These are phyloP conservation scores for Hemicrepidius hirtus DNA, from an alignment of 2,888 invertebrate genomes.

Conservation along the genomic window DNA sequence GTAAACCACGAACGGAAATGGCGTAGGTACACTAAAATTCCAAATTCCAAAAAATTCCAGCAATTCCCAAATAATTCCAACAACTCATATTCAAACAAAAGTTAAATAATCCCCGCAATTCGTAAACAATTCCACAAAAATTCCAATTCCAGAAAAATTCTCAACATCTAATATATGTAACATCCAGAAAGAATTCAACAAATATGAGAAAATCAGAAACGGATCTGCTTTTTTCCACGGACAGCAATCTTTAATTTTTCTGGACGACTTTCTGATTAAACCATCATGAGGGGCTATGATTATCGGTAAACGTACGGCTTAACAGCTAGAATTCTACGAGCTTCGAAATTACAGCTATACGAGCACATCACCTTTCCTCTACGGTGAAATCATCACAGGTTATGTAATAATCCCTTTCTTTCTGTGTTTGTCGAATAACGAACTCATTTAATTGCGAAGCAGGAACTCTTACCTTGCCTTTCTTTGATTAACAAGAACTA, in stretches of 20 bases:
- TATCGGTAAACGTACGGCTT: neutral
- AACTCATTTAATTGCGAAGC: slow-evolving; percentile 1
- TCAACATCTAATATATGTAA: too few species aligned
- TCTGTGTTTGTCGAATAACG: neutral
- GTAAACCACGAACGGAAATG: too few species aligned
- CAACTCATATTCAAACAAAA: too few species aligned
- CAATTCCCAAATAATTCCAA: too few species aligned
- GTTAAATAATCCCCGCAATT: too few species aligned
- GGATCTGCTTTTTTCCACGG: neutral
- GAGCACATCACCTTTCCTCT: slow-evolving; percentile 27
- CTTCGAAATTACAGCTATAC: slow-evolving; percentile 14
- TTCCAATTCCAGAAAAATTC: too few species aligned
- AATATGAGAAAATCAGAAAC: neutral
- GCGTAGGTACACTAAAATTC: too few species aligned
- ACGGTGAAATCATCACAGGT: slow-evolving; percentile 15
- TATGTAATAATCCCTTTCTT: slow-evolving; percentile 17
- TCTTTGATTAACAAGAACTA: neutral
- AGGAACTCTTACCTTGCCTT: neutral
- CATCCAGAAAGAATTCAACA: too few species aligned
- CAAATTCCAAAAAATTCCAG: too few species aligned
- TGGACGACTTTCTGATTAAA: neutral
- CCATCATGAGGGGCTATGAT: neutral
- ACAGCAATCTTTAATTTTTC: too few species aligned
- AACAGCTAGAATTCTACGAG: slow-evolving; percentile 6
- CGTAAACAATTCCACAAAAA: too few species aligned